These are phyloP conservation scores for Harpagifer antarcticus DNA, from an alignment of 2,797 vertebrate genomes.

Conservation along the genomic window DNA sequence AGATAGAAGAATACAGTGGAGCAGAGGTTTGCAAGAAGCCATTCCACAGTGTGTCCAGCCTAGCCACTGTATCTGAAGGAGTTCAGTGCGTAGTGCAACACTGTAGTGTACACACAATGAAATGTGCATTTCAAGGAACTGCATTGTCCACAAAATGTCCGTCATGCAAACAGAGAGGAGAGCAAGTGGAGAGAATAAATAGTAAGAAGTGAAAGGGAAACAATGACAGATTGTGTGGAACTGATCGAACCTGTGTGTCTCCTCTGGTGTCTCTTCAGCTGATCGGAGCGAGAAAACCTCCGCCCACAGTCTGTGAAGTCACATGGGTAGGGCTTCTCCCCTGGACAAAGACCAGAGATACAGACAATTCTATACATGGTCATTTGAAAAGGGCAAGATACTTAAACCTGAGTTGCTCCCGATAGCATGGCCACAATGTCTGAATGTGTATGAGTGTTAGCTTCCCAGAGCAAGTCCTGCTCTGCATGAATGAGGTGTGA, in stretches of 20 bases:
- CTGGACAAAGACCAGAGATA: conserved; percentile 66
- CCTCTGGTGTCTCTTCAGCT: conserved; percentile 98
- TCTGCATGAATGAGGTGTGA: too few relatives aligned
- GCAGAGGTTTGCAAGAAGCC: conserved; percentile 78
- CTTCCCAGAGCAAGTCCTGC: too few relatives aligned
- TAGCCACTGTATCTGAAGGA: conserved; percentile 43
- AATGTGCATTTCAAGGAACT: conserved; percentile 21
- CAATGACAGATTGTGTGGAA: conserved; percentile 15
- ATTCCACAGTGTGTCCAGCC: conserved; percentile 70
- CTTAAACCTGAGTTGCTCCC: too few relatives aligned
- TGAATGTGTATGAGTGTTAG: too few relatives aligned
- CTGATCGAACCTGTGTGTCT: conserved; percentile 94
- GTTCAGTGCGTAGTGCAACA: conserved; percentile 14
- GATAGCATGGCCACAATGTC: too few relatives aligned
- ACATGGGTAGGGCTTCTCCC: conserved; percentile 98
- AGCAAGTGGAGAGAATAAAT: conserved; percentile 2
- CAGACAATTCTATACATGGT: neutral
- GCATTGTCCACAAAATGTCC: conserved; percentile 16
- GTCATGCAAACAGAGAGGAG: conserved; percentile 65
- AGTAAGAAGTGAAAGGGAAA: conserved; percentile 9
- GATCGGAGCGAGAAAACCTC: conserved; percentile 97
- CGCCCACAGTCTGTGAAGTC: conserved; percentile 98
- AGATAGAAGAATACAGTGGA: conserved; percentile 83
- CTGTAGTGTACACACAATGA: conserved; percentile 24
- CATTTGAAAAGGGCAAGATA: neutral